Base-by-base conservation (phyloP, 1,140 invertebrate species). In the Cephus cinctus region DNA sequence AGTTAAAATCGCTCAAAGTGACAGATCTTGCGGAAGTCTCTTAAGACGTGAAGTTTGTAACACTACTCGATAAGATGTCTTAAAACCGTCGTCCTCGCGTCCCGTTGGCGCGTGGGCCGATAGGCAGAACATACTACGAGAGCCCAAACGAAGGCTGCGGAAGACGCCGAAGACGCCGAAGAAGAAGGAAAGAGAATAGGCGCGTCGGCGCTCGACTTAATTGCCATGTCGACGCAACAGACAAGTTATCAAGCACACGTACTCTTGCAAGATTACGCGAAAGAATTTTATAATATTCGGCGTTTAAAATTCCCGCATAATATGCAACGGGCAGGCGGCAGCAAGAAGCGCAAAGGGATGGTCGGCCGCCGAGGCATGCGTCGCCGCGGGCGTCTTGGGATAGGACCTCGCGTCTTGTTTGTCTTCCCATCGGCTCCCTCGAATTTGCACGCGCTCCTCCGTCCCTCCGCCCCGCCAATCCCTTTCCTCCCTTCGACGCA, bases 231-330 rank as follows among this genome's bases (percentile, higher is more conserved):
- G 25, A 27, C 25, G 25, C 25, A n/a, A 27, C 25, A n/a, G n/a
- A n/a, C n/a, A n/a, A n/a, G n/a, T n/a, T n/a, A n/a, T n/a, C n/a
- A n/a, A n/a, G n/a, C n/a, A n/a, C n/a, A n/a, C n/a, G n/a, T n/a
- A n/a, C n/a, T n/a, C n/a, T n/a, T n/a, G 56, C 12, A 41, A 56
- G 61, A 62, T 63, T 54, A 61, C 51, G 58, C 56, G 61, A 65
- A 69, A 67, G 67, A 70, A 69, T 70, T 70, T 70, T 64, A 61
- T 71, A 70, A 71, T 70, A 67, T 69, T 69, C 65, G 64, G 57
- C 56, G 65, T 69, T 71, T 67, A 69, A 71, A 71, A 71, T 71
- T 71, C 67, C 63, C 67, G 65, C 64, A 71, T 69, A 68, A 69
- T 65, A 67, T 57, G 46, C 52, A 42, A 40, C 44, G 47, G 46